phyloP scores from a whole-genome alignment of 2,888 invertebrate species.

The Zygothrica quintamaculata region DNA sequence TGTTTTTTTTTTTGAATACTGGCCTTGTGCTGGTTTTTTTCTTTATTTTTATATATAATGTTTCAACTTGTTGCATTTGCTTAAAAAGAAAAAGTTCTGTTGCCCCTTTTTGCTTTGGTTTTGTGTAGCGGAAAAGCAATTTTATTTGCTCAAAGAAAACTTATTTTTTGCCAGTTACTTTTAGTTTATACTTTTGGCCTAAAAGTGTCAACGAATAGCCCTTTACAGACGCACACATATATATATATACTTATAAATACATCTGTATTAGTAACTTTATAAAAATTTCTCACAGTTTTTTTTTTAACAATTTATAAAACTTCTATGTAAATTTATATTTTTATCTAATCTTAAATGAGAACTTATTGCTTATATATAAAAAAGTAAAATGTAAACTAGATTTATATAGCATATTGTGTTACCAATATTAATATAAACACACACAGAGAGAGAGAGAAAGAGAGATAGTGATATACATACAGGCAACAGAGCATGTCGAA shows the following conservation, averaged over 20 bases:
- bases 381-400: slow-evolving; percentile 14
- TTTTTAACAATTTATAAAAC: not conserved
- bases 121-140: not conserved
- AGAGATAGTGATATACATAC: too few relatives aligned
- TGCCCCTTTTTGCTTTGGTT: not conserved
- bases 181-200: slow-evolving; percentile 33
- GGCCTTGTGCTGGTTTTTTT: slow-evolving; percentile 29
- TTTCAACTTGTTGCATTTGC: slow-evolving; percentile 32
- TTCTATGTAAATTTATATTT: slow-evolving; percentile 60
- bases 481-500: slow-evolving; percentile 46
- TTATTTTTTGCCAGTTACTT: not conserved
- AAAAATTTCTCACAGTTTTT: slow-evolving; percentile 49
- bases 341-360: slow-evolving; percentile 52
- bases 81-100: slow-evolving; percentile 1
- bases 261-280: not conserved
- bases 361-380: slow-evolving; percentile 28
- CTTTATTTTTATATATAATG: slow-evolving; percentile 21
- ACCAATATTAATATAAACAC: slow-evolving; percentile 8
- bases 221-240: not conserved
- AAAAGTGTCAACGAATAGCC: not conserved
- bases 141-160: not conserved
- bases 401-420: too few relatives aligned
- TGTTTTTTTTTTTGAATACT: too few relatives aligned
- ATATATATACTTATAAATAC: not conserved
- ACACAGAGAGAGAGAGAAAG: too few relatives aligned